phyloP scores from a whole-genome alignment of 2,888 invertebrate species.

The Drosophila borealis region DNA sequence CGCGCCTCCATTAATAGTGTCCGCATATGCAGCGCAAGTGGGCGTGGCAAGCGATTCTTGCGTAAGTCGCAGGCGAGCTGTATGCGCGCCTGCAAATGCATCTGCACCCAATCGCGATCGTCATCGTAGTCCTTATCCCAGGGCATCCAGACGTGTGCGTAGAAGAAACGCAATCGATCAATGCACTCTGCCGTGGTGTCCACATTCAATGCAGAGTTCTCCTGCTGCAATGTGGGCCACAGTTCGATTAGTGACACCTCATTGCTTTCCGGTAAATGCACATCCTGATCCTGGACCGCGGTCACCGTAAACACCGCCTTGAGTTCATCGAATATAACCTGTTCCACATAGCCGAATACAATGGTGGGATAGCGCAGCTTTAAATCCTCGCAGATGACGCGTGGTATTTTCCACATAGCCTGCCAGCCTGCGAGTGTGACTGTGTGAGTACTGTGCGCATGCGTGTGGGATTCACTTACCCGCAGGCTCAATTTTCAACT shows the following conservation, averaged over 20 bases:
- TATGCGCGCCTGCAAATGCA: slow-evolving; percentile 86
- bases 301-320: slow-evolving; percentile 86
- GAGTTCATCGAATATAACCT: slow-evolving; percentile 85
- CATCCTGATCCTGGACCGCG: slow-evolving; percentile 87
- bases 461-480: slow-evolving; percentile 63
- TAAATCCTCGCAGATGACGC: slow-evolving; percentile 86
- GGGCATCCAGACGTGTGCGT: slow-evolving; percentile 87
- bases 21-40: slow-evolving; percentile 86
- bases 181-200: slow-evolving; percentile 86
- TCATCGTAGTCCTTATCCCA: slow-evolving; percentile 88
- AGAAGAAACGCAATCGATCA: slow-evolving; percentile 87
- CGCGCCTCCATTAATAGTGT: slow-evolving; percentile 86
- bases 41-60: slow-evolving; percentile 85
- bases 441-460: slow-evolving; percentile 14
- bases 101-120: slow-evolving; percentile 86
- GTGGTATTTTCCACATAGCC: slow-evolving; percentile 88
- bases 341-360: slow-evolving; percentile 86
- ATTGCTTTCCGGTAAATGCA: slow-evolving; percentile 86
- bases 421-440: slow-evolving; percentile 86
- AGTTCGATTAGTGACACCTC: slow-evolving; percentile 86
- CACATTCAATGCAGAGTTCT: slow-evolving; percentile 86
- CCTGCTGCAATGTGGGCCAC: slow-evolving; percentile 87
- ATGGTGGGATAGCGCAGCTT: slow-evolving; percentile 87
- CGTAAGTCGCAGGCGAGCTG: slow-evolving; percentile 87
- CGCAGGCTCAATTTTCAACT: slow-evolving; percentile 86